A percentile compares a stretch with the other conserved stretches of the same genome.
phyloP scores from a whole-genome alignment of 2,797 vertebrate species.

The Furcifer pardalis region DNA sequence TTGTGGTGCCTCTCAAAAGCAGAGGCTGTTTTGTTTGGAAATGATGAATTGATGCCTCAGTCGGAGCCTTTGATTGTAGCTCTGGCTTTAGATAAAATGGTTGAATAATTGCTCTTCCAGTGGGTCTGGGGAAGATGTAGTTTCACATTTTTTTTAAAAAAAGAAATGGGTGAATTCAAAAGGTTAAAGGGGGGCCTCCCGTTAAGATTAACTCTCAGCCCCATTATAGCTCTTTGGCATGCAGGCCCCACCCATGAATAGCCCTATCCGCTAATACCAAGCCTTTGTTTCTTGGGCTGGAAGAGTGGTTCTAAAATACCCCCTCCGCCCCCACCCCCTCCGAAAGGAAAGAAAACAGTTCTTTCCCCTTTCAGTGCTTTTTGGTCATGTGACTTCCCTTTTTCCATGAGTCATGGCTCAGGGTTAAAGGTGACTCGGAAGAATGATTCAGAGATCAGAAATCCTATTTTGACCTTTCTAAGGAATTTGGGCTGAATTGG shows the following conservation, averaged over 20 bases:
- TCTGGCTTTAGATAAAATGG: slow-evolving; percentile 46
- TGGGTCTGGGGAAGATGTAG: slow-evolving; percentile 44
- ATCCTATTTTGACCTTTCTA: slow-evolving; percentile 49
- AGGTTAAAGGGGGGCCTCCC: slow-evolving; percentile 84
- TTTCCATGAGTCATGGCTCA: slow-evolving; percentile 76
- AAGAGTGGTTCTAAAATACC: slow-evolving; percentile 56
- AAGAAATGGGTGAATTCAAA: slow-evolving; percentile 73
- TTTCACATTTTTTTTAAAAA: slow-evolving; percentile 61
- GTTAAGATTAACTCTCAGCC: slow-evolving; percentile 83
- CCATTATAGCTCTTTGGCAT: slow-evolving; percentile 83
- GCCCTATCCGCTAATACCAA: slow-evolving; percentile 81
- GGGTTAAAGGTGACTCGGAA: slow-evolving; percentile 65
- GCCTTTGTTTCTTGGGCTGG: slow-evolving; percentile 87
- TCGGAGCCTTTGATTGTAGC: slow-evolving; percentile 48
- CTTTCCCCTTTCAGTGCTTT: slow-evolving; percentile 74
- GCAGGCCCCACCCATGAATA: slow-evolving; percentile 81
- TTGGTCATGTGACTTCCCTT: slow-evolving; percentile 86
- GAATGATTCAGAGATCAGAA: slow-evolving; percentile 56
- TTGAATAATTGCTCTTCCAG: slow-evolving; percentile 39
- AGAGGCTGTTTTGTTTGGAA: slow-evolving; percentile 49
- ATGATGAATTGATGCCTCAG: slow-evolving; percentile 38
- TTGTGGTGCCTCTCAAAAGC: slow-evolving; percentile 53
- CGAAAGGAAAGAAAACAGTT: slow-evolving; percentile 72
- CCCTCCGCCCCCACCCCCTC: slow-evolving; percentile 39
- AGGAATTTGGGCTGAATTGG: slow-evolving; percentile 39